Conservation (phyloP, 2,888 invertebrate species). For the Athalia cordata region DNA sequence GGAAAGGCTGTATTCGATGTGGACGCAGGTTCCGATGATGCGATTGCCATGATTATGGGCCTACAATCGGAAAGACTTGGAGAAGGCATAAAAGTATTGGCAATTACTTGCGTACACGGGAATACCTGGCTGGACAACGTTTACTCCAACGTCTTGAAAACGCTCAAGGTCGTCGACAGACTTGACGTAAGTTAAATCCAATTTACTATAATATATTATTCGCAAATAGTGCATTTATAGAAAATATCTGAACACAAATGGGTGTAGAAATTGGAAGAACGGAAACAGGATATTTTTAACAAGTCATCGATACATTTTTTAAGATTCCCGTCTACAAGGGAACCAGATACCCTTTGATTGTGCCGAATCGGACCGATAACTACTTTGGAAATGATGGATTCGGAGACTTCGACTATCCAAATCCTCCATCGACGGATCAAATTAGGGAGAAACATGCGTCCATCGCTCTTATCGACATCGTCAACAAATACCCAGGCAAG, state of each 20-base stretch:
- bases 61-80: slow-evolving; percentile 75
- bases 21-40: slow-evolving; percentile 81
- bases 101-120: slow-evolving; percentile 84
- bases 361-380: slow-evolving; percentile 55
- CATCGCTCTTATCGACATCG: slow-evolving; percentile 70
- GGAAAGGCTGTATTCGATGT: slow-evolving; percentile 76
- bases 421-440: slow-evolving; percentile 62
- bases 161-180: slow-evolving; percentile 77
- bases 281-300: neutral
- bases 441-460: slow-evolving; percentile 71
- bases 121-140: slow-evolving; percentile 84
- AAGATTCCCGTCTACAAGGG: slow-evolving; percentile 76
- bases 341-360: slow-evolving; percentile 64
- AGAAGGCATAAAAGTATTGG: slow-evolving; percentile 77
- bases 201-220: slow-evolving; percentile 47
- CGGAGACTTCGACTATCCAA: slow-evolving; percentile 76
- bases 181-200: slow-evolving; percentile 77
- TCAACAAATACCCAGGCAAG: slow-evolving; percentile 64
- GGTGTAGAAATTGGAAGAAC: slow-evolving; percentile 42
- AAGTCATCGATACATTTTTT: slow-evolving; percentile 7
- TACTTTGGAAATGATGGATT: slow-evolving; percentile 82
- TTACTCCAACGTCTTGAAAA: slow-evolving; percentile 81
- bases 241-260: slow-evolving; percentile 55
- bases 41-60: slow-evolving; percentile 78
- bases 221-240: slow-evolving; percentile 45